Percentiles rank a stretch among this genome's conserved stretches.
Conservation (phyloP, 2,113 vertebrate genomes). For the Nestor notabilis region DNA sequence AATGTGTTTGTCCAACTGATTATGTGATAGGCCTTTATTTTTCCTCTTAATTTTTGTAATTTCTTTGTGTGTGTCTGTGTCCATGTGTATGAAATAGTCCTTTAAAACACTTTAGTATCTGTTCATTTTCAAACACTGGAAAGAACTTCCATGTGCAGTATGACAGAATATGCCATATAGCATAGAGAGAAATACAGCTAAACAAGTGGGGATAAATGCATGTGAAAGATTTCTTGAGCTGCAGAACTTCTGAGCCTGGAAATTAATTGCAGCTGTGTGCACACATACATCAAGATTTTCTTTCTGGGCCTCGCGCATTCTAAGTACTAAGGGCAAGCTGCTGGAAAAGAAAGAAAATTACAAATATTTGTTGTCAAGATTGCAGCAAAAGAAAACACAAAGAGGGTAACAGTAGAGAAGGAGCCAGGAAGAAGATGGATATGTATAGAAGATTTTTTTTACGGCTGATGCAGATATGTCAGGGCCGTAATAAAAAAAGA, state of each 20-base stretch:
- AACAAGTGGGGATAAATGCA: not conserved
- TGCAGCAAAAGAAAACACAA: constrained; percentile 8
- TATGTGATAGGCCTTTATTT: not conserved
- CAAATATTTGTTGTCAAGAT: not conserved
- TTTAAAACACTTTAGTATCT: not conserved
- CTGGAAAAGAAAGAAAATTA: constrained; percentile 20
- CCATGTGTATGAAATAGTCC: not conserved
- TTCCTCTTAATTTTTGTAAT: not conserved
- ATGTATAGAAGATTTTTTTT: not conserved
- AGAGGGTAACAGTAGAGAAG: not conserved
- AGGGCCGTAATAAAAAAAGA: not conserved
- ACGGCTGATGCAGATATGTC: not conserved
- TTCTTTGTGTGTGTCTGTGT: not conserved
- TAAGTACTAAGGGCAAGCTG: not conserved
- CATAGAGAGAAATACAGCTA: not conserved
- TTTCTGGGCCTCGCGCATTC: not conserved
- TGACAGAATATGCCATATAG: not conserved
- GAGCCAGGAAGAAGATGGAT: not conserved
- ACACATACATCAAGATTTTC: not conserved
- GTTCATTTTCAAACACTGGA: not conserved
- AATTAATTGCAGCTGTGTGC: not conserved
- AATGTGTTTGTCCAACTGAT: not conserved
- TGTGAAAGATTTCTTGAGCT: not conserved
- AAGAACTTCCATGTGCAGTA: not conserved
- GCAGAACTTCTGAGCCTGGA: not conserved